These are phyloP conservation scores for Lycaena phlaeas DNA, from an alignment of 2,888 invertebrate species.

Conservation along the genomic window DNA sequence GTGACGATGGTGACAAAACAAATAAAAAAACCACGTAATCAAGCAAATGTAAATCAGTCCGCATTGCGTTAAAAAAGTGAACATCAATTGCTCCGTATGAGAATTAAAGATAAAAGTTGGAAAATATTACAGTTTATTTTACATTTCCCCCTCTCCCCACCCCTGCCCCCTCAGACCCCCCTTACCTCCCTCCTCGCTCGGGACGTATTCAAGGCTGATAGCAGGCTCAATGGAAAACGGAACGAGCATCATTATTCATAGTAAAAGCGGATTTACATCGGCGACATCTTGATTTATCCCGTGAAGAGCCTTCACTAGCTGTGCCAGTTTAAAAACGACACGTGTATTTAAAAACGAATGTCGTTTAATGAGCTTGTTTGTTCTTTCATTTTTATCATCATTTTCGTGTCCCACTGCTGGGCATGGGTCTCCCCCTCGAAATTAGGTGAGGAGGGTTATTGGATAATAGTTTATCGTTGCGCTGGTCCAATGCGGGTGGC, in stretches of 20 bases:
- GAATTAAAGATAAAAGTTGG: constrained; percentile 1
- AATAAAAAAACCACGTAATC: too few species aligned
- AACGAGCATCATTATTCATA: constrained; percentile 17
- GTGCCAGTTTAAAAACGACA: neutral
- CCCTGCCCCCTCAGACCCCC: neutral
- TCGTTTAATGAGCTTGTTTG: neutral
- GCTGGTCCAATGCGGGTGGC: too few species aligned
- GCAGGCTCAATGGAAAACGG: neutral
- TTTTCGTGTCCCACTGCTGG: too few species aligned
- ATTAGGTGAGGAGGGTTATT: too few species aligned
- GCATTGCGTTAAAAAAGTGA: constrained; percentile 1
- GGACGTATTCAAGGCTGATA: neutral
- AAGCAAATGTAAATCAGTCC: too few species aligned
- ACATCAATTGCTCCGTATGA: neutral
- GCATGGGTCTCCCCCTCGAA: too few species aligned
- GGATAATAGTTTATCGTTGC: too few species aligned
- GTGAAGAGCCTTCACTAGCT: neutral
- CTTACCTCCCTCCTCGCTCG: neutral
- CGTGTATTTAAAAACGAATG: too few species aligned
- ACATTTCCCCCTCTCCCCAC: neutral
- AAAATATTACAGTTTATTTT: constrained; percentile 8
- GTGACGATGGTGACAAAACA: too few species aligned
- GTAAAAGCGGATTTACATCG: constrained; percentile 1
- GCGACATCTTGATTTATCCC: constrained; percentile 2
- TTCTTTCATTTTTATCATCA: too few species aligned